Evolutionary conservation across 2,888 invertebrate genomes (phyloP).

Genomic region (Protonemura montana): DNA sequence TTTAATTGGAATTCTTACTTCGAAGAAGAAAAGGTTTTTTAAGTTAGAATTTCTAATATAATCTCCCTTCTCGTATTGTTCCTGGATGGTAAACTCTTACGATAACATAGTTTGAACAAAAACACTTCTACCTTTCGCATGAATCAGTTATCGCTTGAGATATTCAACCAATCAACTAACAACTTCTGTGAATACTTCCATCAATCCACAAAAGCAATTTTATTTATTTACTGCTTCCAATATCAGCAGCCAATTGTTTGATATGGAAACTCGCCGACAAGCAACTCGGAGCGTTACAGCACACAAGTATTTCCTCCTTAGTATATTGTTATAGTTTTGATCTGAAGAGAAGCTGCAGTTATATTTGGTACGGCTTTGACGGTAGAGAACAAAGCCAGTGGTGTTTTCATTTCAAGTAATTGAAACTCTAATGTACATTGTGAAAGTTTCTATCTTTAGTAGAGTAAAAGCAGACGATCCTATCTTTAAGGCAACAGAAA

Average conservation of each 20-base stretch:
- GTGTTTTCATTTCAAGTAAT: constrained; percentile 7
- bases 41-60: not conserved
- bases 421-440: not conserved
- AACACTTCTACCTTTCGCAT: too few species aligned
- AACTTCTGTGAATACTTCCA: not conserved
- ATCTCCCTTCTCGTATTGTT: too few species aligned
- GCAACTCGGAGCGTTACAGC: not conserved
- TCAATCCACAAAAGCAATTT: not conserved
- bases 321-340: not conserved
- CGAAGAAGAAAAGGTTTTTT: too few species aligned
- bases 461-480: not conserved
- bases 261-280: not conserved
- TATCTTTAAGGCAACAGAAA: not conserved
- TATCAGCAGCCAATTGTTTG: not conserved
- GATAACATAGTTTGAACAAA: too few species aligned
- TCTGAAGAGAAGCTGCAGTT: not conserved
- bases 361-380: constrained; percentile 7
- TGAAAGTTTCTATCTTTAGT: not conserved
- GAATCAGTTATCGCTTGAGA: not conserved
- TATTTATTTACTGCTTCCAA: not conserved
- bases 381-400: not conserved
- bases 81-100: too few species aligned
- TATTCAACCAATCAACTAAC: not conserved
- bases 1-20: not conserved
- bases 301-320: not conserved